phyloP scores from a whole-genome alignment of 2,113 vertebrate genomes.

The Oncorhynchus mykiss region DNA sequence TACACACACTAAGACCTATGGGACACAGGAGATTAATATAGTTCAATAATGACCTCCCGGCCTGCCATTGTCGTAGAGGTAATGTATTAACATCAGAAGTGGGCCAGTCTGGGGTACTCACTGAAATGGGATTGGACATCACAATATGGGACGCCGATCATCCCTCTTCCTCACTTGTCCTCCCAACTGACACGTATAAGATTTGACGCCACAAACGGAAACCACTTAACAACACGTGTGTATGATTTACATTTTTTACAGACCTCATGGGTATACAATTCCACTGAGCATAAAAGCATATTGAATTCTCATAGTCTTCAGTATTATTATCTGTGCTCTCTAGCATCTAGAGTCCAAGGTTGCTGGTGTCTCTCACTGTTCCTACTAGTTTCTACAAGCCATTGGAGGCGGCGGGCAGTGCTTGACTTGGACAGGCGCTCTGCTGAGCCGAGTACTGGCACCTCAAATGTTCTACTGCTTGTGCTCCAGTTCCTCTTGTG shows the following conservation, averaged over 20 bases:
- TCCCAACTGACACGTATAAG: slow-evolving; percentile 61
- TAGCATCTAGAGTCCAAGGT: too few relatives aligned
- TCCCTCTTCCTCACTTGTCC: slow-evolving; percentile 70
- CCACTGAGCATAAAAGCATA: not conserved
- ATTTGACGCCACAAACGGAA: slow-evolving; percentile 62
- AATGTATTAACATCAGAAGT: slow-evolving; percentile 72
- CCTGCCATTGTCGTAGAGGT: slow-evolving; percentile 70
- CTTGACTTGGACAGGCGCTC: too few relatives aligned
- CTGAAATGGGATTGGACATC: slow-evolving; percentile 73
- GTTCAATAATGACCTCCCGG: slow-evolving; percentile 74
- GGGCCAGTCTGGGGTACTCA: slow-evolving; percentile 70
- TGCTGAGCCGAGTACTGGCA: too few relatives aligned
- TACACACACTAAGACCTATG: slow-evolving; percentile 57
- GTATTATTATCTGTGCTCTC: too few relatives aligned
- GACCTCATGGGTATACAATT: not conserved
- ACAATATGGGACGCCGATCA: slow-evolving; percentile 63
- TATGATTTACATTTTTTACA: slow-evolving; percentile 38
- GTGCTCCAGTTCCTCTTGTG: too few relatives aligned
- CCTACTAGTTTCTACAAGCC: too few relatives aligned
- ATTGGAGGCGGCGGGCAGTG: too few relatives aligned
- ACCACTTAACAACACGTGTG: slow-evolving; percentile 50
- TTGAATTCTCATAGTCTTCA: too few relatives aligned
- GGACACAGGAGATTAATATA: slow-evolving; percentile 71
- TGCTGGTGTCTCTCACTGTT: too few relatives aligned
- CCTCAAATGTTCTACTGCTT: too few relatives aligned